phyloP scores from a whole-genome alignment of 2,113 vertebrate genomes.

The Paralichthys olivaceus region DNA sequence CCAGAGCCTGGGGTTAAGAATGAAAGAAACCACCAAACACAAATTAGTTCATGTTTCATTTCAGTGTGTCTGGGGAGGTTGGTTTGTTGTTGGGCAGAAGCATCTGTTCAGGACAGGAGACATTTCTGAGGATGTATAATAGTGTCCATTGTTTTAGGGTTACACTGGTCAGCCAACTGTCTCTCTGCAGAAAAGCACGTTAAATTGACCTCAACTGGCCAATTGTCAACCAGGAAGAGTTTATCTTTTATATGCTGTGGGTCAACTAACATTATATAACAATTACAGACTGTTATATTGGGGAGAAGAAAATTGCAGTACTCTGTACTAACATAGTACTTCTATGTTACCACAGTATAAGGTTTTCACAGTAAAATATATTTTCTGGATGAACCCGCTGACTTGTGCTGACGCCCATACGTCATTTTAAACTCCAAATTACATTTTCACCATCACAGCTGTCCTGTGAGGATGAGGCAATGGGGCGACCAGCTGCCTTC shows the following conservation, averaged over 20 bases:
- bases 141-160: constrained; percentile 54
- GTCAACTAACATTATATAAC: constrained; percentile 41
- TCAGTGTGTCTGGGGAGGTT: constrained; percentile 58
- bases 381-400: constrained; percentile 34
- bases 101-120: constrained; percentile 41
- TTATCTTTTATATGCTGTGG: constrained; percentile 14
- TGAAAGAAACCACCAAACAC: constrained; percentile 64
- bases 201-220: constrained; percentile 48
- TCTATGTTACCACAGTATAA: constrained; percentile 17
- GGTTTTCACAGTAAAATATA: constrained; percentile 7
- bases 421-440: constrained; percentile 41
- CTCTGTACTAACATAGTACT: constrained; percentile 14
- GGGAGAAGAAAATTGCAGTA: constrained; percentile 36
- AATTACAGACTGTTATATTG: constrained; percentile 19
- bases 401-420: constrained; percentile 38
- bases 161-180: constrained; percentile 33
- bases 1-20: constrained; percentile 61
- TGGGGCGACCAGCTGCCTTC: constrained; percentile 32
- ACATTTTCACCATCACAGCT: constrained; percentile 32
- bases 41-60: constrained; percentile 71
- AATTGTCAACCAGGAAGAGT: constrained; percentile 15
- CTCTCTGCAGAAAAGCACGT: constrained; percentile 35
- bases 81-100: constrained; percentile 54
- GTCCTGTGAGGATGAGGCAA: constrained; percentile 58
- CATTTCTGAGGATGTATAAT: constrained; percentile 53